These are phyloP conservation scores for Brachyhypopomus gauderio DNA, from an alignment of 2,113 vertebrate genomes.

Conservation along the genomic window DNA sequence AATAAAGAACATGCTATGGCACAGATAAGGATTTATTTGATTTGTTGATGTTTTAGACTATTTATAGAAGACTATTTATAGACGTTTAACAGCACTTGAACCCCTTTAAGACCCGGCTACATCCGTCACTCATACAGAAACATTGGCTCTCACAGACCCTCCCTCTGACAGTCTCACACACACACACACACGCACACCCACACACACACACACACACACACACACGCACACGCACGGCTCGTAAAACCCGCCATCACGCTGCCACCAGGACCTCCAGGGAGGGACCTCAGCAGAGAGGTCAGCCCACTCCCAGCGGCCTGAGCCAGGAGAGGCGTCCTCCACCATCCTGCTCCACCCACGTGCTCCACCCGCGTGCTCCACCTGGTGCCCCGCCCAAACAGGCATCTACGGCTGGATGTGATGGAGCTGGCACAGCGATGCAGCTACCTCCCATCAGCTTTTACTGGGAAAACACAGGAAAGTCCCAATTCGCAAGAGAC, in stretches of 20 bases:
- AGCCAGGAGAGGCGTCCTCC: conserved; percentile 1
- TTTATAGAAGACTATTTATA: conserved; percentile 8
- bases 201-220: neutral
- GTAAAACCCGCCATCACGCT: conserved; percentile 30
- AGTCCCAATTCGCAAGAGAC: neutral
- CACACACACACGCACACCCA: conserved; percentile 2
- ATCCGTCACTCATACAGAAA: conserved; percentile 17
- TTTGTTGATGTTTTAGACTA: conserved; percentile 25
- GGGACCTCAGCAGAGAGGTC: conserved; percentile 14
- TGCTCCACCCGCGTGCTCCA: conserved; percentile 11
- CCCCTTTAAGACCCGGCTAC: neutral
- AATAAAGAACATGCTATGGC: conserved; percentile 32
- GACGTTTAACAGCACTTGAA: neutral
- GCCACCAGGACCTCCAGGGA: conserved; percentile 24
- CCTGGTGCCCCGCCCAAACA: conserved; percentile 13
- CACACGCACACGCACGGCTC: neutral
- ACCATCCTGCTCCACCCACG: neutral
- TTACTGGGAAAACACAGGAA: neutral
- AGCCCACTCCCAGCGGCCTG: conserved; percentile 23
- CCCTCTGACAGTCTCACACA: conserved; percentile 2
- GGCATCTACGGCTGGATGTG: neutral
- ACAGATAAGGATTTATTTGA: conserved; percentile 16
- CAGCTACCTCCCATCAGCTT: conserved; percentile 1
- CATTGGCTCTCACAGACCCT: too few relatives aligned
- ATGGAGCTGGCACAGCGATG: neutral